phyloP scores from a whole-genome alignment of 2,797 vertebrate genomes.

The Pangasius mekongensis region DNA sequence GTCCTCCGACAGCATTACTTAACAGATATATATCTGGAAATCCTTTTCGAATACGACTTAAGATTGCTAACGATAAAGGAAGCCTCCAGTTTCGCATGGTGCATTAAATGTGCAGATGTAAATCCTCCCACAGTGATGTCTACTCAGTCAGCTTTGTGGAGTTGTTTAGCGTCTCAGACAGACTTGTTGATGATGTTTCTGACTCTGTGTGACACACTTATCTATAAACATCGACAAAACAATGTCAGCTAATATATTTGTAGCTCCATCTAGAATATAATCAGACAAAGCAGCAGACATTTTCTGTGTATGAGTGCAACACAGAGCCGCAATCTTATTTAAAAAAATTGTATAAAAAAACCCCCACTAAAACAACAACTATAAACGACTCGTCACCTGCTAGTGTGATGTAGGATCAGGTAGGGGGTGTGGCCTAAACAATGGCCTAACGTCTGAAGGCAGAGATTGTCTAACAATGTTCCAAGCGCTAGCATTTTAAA shows the following conservation, averaged over 20 bases:
- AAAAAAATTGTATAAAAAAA: too few relatives aligned
- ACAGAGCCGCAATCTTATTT: neutral
- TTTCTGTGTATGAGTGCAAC: neutral
- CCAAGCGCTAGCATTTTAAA: neutral
- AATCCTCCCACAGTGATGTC: neutral
- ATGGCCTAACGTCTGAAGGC: neutral
- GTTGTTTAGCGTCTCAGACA: neutral
- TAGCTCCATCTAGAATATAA: neutral
- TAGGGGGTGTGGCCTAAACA: neutral
- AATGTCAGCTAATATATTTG: neutral
- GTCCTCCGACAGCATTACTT: too few relatives aligned
- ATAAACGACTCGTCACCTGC: neutral
- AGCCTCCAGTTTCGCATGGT: neutral
- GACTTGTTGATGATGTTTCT: neutral
- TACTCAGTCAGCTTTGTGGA: neutral
- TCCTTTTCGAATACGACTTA: too few relatives aligned
- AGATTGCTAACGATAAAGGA: neutral
- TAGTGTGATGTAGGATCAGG: neutral
- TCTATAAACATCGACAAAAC: neutral
- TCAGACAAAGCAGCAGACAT: neutral
- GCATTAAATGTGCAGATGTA: neutral
- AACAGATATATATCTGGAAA: too few relatives aligned
- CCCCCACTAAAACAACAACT: too few relatives aligned
- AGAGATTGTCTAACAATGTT: neutral
- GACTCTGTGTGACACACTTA: neutral